Evolutionary conservation across 2,888 invertebrate species (phyloP).

Genomic region (Margaritifera margaritifera): DNA sequence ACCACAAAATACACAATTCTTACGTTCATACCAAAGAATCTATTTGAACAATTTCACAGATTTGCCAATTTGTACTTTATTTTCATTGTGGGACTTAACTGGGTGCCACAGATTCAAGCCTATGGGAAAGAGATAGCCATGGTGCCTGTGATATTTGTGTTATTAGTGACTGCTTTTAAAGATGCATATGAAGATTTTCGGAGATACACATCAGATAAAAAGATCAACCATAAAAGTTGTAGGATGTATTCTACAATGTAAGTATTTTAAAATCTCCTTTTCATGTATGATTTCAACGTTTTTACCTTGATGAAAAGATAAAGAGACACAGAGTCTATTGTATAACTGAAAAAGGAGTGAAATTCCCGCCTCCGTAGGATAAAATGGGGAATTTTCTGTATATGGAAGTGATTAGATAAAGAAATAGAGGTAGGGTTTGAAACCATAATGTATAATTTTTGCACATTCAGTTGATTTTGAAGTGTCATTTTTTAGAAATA

Average conservation of each 20-base stretch:
- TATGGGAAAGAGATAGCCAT: constrained; percentile 97
- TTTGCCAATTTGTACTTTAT: constrained; percentile 98
- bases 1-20: constrained; percentile 86
- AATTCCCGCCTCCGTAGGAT: too few relatives aligned
- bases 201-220: constrained; percentile 89
- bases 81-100: constrained; percentile 95
- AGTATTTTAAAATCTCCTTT: constrained; percentile 69
- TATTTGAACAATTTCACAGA: constrained; percentile 97
- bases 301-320: background rate
- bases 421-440: too few relatives aligned
- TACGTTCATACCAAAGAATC: constrained; percentile 95
- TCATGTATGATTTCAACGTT: background rate
- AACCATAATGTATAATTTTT: too few relatives aligned
- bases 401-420: too few relatives aligned
- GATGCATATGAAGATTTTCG: constrained; percentile 95
- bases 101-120: constrained; percentile 89
- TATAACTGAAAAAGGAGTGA: too few relatives aligned
- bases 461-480: too few relatives aligned
- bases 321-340: background rate
- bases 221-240: constrained; percentile 94
- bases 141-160: constrained; percentile 94
- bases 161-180: constrained; percentile 94
- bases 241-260: constrained; percentile 88
- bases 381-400: too few relatives aligned
- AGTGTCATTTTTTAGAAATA: background rate